Evolutionary conservation across 1,140 invertebrate genomes (phyloP), one percentile per base, ranked within the genome.

Genomic region (Aphis craccivora): DNA sequence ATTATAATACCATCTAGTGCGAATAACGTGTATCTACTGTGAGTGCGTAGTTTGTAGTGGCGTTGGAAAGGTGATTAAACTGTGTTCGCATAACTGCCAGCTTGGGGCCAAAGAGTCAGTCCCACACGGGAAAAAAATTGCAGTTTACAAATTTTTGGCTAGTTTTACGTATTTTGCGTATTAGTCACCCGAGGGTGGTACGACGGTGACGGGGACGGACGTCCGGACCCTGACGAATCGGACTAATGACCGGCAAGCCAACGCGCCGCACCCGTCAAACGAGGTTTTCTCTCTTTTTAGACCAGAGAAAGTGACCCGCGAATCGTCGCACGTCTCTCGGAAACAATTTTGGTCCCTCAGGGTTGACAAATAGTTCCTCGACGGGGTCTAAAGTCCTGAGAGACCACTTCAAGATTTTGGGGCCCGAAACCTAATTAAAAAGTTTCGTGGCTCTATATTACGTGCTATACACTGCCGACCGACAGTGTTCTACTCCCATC

Each of bases 401-500:
- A 14, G 43, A n/a, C 43, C 43, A 22, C 45, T 48, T 14, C 25
- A n/a, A 25, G 40, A 6, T 91, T 83, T 18, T 18, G 45, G 43
- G 35, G 14, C 35, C n/a, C 43, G 22, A 83, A 83, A 83, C 76
- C 91, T 92, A 92, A 92, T 92, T 92, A 92, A 92, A 92, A 92
- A 92, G 45, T 92, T 92, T 92, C 20, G 76, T 18, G 88, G 8
- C 2, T 23, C n/a, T 2, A 23, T 30, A 87, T 43, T 40, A 48
- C 86, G 30, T 40, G 30, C 14, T n/a, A 35, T 87, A 23, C 3
- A 20, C 30, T 11, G 48, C 51, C 25, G 3, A 25, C 84, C n/a
- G 35, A 37, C 76, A 37, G 35, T 37, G 76, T 76, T 76, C 23
- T 40, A 40, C 37, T n/a, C 30, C 30, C 4, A 6, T 76, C 60